Base-by-base conservation (phyloP, 2,797 vertebrate genomes). In the Tapirus indicus region DNA sequence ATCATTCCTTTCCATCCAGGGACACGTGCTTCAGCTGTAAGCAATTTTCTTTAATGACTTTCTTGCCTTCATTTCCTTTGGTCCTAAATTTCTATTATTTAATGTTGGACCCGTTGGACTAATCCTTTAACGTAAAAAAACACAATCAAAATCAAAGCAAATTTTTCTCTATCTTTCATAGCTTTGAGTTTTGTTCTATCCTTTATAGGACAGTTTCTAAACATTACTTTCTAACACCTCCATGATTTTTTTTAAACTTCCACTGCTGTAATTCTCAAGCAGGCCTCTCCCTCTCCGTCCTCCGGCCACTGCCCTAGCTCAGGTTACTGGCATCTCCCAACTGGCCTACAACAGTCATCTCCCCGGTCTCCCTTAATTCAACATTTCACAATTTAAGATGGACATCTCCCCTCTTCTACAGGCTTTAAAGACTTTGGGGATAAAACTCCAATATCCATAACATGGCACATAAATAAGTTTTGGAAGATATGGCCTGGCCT, bases 381-480 rank as follows among this genome's bases (percentile, higher is more conserved):
- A 29, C 25, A 7, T 21, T 20, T 68, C 29, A 27, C 12, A 4
- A 56, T 0, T 2, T 6, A 11, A 44, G 44, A 16, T 0, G 44
- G 12, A 5, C 14, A 14, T 3, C 74, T 25, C 6, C 11, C 41
- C 17, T 20, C 47, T 68, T 13, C 68, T 11, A 4, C 6, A 41
- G 6, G 35, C 35, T n/a, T 29, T 17, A 49, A 4, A 21, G 12
- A 38, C 41, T 6, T 21, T 0, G 0, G 4, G 38, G 49, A 29
- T 41, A 23, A n/a, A 79, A 47, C 18, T 2, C 25, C 32, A 21
- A 35, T 8, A 1, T 62, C 49, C 16, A 17, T 5, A 47, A 35
- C 21, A 6, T 1, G 27, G n/a, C 6, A 27, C 1, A 1, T 35
- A 29, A n/a, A 13, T 4, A 6, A 7, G 20, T 27, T 8, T 4